A percentile compares a stretch with the other conserved stretches of the same genome.
These are phyloP conservation scores for Ceratothoa steindachneri DNA, from an alignment of 2,888 invertebrate species.

Conservation along the genomic window DNA sequence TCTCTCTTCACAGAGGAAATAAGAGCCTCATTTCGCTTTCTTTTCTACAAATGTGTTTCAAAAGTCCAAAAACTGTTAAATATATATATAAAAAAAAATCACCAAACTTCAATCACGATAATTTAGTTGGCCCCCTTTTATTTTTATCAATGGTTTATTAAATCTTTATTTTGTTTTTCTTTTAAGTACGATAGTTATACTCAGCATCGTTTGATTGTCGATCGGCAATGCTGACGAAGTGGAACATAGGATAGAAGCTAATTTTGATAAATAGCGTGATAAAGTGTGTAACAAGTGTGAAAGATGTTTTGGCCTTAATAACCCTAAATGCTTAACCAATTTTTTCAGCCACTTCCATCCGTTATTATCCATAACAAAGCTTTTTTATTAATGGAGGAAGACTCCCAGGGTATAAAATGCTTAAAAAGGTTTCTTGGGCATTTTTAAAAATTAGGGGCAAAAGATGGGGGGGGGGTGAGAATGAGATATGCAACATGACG, in stretches of 20 bases:
- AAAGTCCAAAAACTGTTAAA: conserved; percentile 15
- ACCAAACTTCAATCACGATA: conserved; percentile 39
- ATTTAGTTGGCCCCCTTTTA: conserved; percentile 36
- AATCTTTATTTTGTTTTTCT: conserved; percentile 17
- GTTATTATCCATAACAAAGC: too few species aligned
- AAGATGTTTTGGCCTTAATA: conserved; percentile 17
- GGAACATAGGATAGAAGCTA: conserved; percentile 16
- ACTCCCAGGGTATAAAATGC: too few species aligned
- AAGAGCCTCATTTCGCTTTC: too few species aligned
- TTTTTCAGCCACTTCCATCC: too few species aligned
- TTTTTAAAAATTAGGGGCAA: too few species aligned
- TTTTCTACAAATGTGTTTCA: conserved; percentile 42
- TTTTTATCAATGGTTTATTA: conserved; percentile 28
- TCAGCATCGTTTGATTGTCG: conserved; percentile 33
- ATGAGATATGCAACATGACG: too few species aligned
- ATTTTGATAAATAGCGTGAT: conserved; percentile 34
- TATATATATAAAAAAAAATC: conserved; percentile 27
- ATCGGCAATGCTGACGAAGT: conserved; percentile 27
- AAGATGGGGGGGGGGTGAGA: too few species aligned
- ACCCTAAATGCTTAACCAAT: conserved; percentile 16
- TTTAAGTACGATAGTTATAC: conserved; percentile 24
- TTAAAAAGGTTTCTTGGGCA: too few species aligned
- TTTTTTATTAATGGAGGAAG: too few species aligned
- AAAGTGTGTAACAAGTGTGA: conserved; percentile 32
- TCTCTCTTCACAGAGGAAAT: too few species aligned